Evolutionary conservation across 2,113 vertebrate genomes (phyloP).

Genomic region (Rhagologus leucostigma): DNA sequence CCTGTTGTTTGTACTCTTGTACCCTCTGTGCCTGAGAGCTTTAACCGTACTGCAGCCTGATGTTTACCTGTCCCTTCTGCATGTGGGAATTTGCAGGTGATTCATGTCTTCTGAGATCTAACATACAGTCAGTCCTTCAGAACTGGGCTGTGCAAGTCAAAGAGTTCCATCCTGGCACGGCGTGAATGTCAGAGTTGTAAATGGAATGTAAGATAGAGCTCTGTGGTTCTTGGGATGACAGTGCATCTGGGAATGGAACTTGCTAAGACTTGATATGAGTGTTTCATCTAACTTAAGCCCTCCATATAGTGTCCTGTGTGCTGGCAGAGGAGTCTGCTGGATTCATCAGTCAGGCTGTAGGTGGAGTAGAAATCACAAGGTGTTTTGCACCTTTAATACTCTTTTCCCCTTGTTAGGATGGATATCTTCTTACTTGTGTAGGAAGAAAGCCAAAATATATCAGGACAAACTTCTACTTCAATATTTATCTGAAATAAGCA

Average conservation of each 20-base stretch:
- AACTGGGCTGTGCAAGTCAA: neutral
- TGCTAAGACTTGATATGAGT: neutral
- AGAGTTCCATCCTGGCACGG: neutral
- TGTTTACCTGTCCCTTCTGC: neutral
- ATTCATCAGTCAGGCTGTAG: neutral
- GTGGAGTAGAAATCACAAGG: neutral
- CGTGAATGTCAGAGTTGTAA: neutral
- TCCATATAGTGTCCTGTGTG: neutral
- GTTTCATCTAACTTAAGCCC: neutral
- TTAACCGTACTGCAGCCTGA: neutral
- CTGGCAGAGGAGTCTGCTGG: neutral
- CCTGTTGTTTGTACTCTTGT: neutral
- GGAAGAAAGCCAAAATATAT: neutral
- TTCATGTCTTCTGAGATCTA: neutral
- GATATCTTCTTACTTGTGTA: neutral
- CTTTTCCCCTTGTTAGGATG: neutral
- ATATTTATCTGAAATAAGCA: neutral
- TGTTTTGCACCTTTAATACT: neutral
- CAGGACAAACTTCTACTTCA: neutral
- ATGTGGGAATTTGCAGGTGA: neutral
- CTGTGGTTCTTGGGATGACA: neutral
- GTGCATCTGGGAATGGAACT: neutral
- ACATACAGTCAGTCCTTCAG: fast-evolving
- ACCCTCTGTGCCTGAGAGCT: neutral
- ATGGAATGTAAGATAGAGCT: neutral